A percentile compares a stretch with the other conserved stretches of the same genome.
phyloP scores from a whole-genome alignment of 2,797 vertebrate genomes.

The Linurgus olivaceus region DNA sequence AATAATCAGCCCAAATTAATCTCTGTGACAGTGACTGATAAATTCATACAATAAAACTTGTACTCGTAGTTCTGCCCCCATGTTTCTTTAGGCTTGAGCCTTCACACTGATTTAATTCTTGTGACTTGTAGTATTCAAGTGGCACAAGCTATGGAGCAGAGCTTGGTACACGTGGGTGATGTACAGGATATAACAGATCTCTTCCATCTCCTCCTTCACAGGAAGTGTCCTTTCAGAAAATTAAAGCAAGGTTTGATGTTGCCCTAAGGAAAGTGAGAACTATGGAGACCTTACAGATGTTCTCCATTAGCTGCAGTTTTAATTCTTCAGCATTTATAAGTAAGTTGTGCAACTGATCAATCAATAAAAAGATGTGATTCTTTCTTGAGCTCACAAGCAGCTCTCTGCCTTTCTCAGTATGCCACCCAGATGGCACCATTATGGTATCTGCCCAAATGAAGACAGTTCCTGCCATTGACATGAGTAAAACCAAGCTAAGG shows the following conservation, averaged over 20 bases:
- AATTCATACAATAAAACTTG: not conserved
- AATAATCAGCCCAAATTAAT: not conserved
- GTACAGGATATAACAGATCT: not conserved
- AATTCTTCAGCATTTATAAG: conserved; percentile 70
- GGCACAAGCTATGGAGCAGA: not conserved
- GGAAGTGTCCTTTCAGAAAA: conserved; percentile 65
- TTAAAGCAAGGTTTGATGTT: conserved; percentile 74
- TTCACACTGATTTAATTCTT: not conserved
- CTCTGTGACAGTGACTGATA: not conserved
- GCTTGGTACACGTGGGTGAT: not conserved
- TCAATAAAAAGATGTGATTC: not conserved
- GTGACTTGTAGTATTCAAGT: not conserved
- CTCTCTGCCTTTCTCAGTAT: conserved; percentile 63
- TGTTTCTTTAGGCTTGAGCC: not conserved
- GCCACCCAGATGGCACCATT: conserved; percentile 76
- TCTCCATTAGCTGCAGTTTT: conserved; percentile 72
- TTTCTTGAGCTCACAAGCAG: not conserved
- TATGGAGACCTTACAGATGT: conserved; percentile 45
- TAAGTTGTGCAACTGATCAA: conserved; percentile 28
- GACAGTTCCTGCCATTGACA: conserved; percentile 45
- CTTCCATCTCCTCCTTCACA: conserved; percentile 16
- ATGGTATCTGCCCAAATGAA: conserved; percentile 71
- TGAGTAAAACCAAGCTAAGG: conserved; percentile 63
- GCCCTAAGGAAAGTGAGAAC: conserved; percentile 65
- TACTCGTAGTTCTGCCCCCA: not conserved